These are phyloP conservation scores for Aleadryas rufinucha DNA, from an alignment of 2,113 vertebrate genomes.

Conservation along the genomic window DNA sequence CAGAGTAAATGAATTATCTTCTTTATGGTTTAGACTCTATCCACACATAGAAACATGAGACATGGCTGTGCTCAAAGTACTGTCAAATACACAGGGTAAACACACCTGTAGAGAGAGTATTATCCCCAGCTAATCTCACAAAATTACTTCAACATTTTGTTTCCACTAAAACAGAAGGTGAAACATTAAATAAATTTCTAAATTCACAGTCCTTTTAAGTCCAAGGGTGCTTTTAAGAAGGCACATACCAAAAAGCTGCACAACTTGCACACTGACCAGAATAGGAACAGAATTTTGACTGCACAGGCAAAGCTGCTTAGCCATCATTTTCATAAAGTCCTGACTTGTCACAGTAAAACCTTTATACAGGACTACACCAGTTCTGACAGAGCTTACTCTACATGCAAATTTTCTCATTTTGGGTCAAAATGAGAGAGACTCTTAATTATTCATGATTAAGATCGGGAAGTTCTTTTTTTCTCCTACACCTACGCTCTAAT, in stretches of 20 bases:
- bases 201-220: not conserved
- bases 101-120: not conserved
- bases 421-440: not conserved
- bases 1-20: not conserved
- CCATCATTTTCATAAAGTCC: not conserved
- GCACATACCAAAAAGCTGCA: not conserved
- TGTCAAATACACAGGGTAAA: not conserved
- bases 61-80: not conserved
- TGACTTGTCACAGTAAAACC: not conserved
- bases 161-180: not conserved
- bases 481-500: not conserved
- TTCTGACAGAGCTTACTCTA: not conserved
- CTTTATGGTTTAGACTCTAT: not conserved
- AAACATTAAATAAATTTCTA: not conserved
- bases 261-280: not conserved
- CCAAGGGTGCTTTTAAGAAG: not conserved
- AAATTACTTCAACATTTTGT: not conserved
- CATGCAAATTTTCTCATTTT: not conserved
- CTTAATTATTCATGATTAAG: constrained; percentile 25
- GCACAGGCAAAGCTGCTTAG: not conserved
- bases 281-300: not conserved
- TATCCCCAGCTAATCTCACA: not conserved
- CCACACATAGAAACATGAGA: not conserved
- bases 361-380: not conserved
- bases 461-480: not conserved